Evolutionary conservation across 2,797 vertebrate genomes (phyloP), one percentile per base, ranked within the genome.

Genomic region (Peromyscus melanophrys): DNA sequence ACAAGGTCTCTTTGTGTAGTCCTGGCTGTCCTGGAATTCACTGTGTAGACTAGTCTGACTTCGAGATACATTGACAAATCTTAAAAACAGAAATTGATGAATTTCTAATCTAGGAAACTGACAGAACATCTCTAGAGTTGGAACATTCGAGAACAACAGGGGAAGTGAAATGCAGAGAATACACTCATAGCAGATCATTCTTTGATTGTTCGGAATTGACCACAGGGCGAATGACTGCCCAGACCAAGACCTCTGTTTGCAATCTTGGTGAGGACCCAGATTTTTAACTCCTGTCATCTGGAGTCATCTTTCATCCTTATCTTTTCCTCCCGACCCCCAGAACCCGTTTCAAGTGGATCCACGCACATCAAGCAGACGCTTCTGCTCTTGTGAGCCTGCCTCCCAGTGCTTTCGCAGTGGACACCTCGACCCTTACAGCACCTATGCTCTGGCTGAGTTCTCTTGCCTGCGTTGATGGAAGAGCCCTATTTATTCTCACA

Each of bases 1-100:
- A 49, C 29, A 67, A 10, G 43, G 6, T 67, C 10, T 65, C 40
- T 84, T 31, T n/a, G 21, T 84, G 61, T 21, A 49, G 29, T 84
- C 27, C 82, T 31, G 59, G 37, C n/a, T 73, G 37, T 73, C 3
- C 21, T 82, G n/a, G 61, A 43, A 46, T 3, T 34, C 19, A 16
- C 59, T 65, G 40, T 31, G 40, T 34, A 65, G 29, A 84, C 29
- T 16, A 65, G 43, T 7, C 43, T 49, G 61, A 61, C 83, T 31
- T 67, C 0, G 21, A 75, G 37, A 10, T 75, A 75, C 10, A 40
- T 5, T 43, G 37, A 43, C 37, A 75, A 25, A 75, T 75, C 71
- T 75, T 75, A 6, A 67, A 67, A 67, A 55, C 89, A 96, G 27
- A 77, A 92, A 63, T 67, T 31, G 69, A 87, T 37, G 61, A 97